Base-by-base conservation (phyloP, 2,888 invertebrate genomes). In the Andrena fulva region DNA sequence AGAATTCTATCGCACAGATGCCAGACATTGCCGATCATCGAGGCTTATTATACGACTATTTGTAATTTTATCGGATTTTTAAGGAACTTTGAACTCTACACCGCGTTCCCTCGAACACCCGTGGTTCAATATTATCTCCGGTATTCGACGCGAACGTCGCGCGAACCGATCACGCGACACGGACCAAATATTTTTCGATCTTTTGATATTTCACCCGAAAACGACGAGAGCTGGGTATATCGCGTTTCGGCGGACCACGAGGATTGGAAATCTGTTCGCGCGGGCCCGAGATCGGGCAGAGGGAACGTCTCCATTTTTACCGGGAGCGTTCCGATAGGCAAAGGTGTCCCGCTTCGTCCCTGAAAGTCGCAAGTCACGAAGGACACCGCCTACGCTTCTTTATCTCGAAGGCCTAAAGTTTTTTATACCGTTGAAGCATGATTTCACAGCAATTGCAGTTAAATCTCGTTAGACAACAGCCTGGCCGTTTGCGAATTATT, bases 401-500 rank as follows among this genome's bases (percentile, higher is more conserved):
- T 72, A 63, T 62, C 56, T n/a, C 62, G 62, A 60, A 80, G 77
- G 86, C 87, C 85, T 86, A 84, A 78, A 67, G 16, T 62, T 56
- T 20, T 81, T 67, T 54, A 33, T 48, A 71, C 20, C 20, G 48
- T 64, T 48, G 16, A 77, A 66, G 67, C 68, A 82, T 72, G 56
- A 64, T 64, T 74, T 56, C 42, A 24, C 42, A 72, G 72, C 76
- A 50, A 90, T 89, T 91, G 93, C 93, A 92, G 91, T 94, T 94
- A 94, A 94, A 94, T 94, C 94, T 94, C 94, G 94, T 94, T 94
- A 94, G 94, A 93, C 90, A 88, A 92, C 67, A 66, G 75, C 71
- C 80, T 73, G 87, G 72, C 82, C 80, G 76, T 81, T 83, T 76
- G 60, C 84, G 66, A 69, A 80, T 59, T 74, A 68, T 16, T 0